Evolutionary conservation across 2,888 invertebrate species (phyloP), one percentile per base, ranked within the genome.

Genomic region (Lepas anatifera): DNA sequence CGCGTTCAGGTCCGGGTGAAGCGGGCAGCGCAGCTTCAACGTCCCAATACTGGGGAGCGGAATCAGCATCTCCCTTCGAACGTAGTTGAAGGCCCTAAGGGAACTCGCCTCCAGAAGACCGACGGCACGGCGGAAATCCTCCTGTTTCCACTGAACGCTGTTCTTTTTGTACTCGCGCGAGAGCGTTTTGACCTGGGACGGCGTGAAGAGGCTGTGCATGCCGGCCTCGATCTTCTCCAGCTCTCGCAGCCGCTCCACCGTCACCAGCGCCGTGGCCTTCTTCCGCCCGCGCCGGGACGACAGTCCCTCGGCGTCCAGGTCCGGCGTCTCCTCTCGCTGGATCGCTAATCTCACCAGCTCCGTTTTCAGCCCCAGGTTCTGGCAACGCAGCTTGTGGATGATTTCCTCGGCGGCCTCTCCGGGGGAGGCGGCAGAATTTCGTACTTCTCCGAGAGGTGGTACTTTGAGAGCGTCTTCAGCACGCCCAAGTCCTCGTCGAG

Each of bases 181-280:
- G 18, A 58, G 58, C 22, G 35, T 22, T n/a, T 58, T 58, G 22
- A 58, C 58, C 35, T 58, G 58, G 18, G 58, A 58, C 22, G 58
- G 58, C 22, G 58, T 58, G 58, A 58, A 58, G 32, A 58, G 35
- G 22, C 32, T 58, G 58, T 58, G 58, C 58, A 58, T 58, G 32
- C 58, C 58, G 18, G 58, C 58, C 58, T 58, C 58, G 58, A 58
- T 58, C 32, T 58, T 58, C 58, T 58, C 58, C 35, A 58, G 35
- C 58, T 58, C 58, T 3, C 58, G 32, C 32, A 58, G 58, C 32
- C 58, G 58, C 8, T 58, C 58, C 18, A 58, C 35, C 4, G 58
- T 18, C 22, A 58, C 35, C 18, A 58, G 32, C 18, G 58, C 35
- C 32, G 58, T 35, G 58, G 22, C 8, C 32, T 58, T 58, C 35